Evolutionary conservation across 1,140 invertebrate species (phyloP).

Genomic region (Monochamus saltuarius): DNA sequence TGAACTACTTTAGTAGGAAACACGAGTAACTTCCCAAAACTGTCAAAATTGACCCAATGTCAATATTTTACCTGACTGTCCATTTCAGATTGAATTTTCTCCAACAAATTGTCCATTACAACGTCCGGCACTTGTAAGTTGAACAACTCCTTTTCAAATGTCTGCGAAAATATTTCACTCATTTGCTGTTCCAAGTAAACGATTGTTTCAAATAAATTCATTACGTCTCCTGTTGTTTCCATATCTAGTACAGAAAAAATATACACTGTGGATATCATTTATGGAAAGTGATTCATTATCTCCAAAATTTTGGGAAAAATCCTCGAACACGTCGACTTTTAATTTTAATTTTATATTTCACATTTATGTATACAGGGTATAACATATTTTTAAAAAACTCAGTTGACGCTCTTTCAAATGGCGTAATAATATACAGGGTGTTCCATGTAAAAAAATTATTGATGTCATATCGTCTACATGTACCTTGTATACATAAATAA

Average conservation of each 20-base stretch:
- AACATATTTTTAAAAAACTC: too few relatives aligned
- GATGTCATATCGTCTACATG: not conserved
- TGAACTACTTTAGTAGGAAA: too few relatives aligned
- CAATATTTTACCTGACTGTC: constrained; percentile 37
- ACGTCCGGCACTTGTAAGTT: constrained; percentile 59
- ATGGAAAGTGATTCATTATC: too few relatives aligned
- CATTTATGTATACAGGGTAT: not conserved
- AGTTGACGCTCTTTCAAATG: too few relatives aligned
- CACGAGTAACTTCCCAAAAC: too few relatives aligned
- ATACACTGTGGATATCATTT: not conserved
- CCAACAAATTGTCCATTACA: constrained; percentile 55
- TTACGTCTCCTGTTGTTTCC: constrained; percentile 56
- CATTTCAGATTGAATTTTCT: constrained; percentile 40
- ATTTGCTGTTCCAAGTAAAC: constrained; percentile 59
- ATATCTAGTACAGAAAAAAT: constrained; percentile 48
- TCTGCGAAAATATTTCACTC: constrained; percentile 58
- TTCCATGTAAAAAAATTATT: not conserved
- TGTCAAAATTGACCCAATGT: too few relatives aligned
- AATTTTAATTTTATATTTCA: not conserved
- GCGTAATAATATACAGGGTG: too few relatives aligned
- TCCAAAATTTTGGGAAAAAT: too few relatives aligned
- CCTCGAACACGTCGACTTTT: not conserved
- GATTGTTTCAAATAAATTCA: constrained; percentile 59
- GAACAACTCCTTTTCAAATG: constrained; percentile 64
- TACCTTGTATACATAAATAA: not conserved